Evolutionary conservation across 2,888 invertebrate species (phyloP).

Genomic region (Doris montereyensis): DNA sequence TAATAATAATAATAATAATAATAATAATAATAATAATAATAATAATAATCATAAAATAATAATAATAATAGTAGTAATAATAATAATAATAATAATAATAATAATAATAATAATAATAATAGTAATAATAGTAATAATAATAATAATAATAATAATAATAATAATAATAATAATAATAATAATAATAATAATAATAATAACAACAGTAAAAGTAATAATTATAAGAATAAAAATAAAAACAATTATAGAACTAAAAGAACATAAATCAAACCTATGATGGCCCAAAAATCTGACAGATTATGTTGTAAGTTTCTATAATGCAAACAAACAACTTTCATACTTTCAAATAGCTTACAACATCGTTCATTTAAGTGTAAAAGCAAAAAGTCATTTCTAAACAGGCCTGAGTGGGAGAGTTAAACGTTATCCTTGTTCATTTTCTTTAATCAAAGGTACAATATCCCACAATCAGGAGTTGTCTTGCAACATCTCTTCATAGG

Average conservation of each 20-base stretch:
- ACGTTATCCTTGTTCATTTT: no score
- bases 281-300: no score
- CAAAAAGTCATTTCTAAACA: no score
- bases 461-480: no score
- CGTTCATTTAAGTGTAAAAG: no score
- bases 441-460: no score
- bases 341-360: no score
- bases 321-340: no score
- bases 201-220: neutral
- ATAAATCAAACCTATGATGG: no score
- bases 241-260: neutral
- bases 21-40: slow-evolving; percentile 2
- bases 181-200: neutral
- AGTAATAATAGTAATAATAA: neutral
- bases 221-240: neutral
- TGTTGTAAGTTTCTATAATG: no score
- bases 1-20: neutral
- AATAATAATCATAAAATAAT: neutral
- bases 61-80: neutral
- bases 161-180: neutral
- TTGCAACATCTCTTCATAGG: no score
- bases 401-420: no score
- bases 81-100: neutral
- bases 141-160: neutral
- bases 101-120: neutral